These are phyloP conservation scores for Rhabdomys dilectus DNA, from an alignment of 2,113 vertebrate genomes.

Conservation along the genomic window DNA sequence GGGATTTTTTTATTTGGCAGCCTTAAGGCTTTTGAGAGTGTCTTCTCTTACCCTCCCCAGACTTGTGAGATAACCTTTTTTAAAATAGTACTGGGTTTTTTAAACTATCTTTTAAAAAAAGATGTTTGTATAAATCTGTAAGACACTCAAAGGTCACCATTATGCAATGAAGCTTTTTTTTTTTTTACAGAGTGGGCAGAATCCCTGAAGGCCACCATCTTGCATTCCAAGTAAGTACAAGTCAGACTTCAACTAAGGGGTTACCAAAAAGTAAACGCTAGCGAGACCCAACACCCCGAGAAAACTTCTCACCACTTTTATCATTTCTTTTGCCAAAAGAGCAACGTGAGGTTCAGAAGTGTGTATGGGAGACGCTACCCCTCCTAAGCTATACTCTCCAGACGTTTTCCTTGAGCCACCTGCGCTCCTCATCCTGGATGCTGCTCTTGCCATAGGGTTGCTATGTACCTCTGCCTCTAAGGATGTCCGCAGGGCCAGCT, in stretches of 20 bases:
- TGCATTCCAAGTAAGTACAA: neutral
- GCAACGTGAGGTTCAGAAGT: no score
- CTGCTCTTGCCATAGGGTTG: neutral
- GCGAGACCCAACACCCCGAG: neutral
- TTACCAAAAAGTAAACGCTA: no score
- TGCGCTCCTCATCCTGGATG: neutral
- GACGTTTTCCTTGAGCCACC: neutral
- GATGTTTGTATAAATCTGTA: neutral
- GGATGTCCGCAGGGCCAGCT: neutral
- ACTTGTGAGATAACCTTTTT: neutral
- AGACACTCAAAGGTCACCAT: neutral
- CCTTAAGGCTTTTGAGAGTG: neutral
- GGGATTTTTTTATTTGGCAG: neutral
- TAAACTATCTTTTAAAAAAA: neutral
- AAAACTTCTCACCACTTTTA: no score
- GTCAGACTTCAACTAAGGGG: neutral
- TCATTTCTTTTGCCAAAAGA: neutral
- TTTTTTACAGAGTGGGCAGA: neutral
- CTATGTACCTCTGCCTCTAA: neutral
- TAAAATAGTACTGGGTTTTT: neutral
- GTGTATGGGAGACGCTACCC: neutral
- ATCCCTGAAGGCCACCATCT: neutral
- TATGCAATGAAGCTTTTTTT: neutral
- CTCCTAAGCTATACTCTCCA: no score
- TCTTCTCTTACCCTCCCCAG: neutral